Evolutionary conservation across 2,113 vertebrate species (phyloP), one percentile per base, ranked within the genome.

Genomic region (Amazona vittata): DNA sequence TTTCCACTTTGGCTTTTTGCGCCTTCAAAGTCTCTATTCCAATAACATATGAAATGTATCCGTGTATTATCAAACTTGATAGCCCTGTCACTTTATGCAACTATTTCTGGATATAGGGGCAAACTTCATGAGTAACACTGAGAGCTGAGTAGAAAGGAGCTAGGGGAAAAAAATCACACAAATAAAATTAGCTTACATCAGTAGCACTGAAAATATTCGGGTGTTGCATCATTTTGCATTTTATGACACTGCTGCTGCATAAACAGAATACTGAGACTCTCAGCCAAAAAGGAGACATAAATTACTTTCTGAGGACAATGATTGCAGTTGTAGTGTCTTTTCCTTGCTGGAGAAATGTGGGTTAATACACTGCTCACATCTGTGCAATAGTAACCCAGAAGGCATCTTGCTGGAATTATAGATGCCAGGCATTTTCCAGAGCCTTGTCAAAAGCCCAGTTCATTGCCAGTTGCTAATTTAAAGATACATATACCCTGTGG

Each of bases 321-420:
- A 55, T 25, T 65, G 5, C 35, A 76, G 46, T 19, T 84, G 62
- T 4, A 70, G 19, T 41, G 10, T 16, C 18, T 84, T 80, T 86
- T 68, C 19, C 35, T 52, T 92, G 63, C 64, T 67, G 69, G 70
- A 35, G 29, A 75, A 87, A 39, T 8, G 13, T 19, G 63, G 41
- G 47, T 84, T 96, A 90, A 73, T 43, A 73, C 5, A 9, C 28
- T 47, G 43, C 49, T 96, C 46, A 57, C 52, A 81, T 89, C 76
- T 93, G 60, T 85, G 78, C 86, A 83, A 96, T 13, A 82, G 94
- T 91, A 92, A 83, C 70, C 67, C 59, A 93, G 76, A 83, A 94
- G 80, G 65, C 43, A 69, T 90, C 79, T 89, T 89, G 39, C 57
- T 90, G 68, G 44, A 96, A 78, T 93, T 74, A 86, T 24, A 82